Percentiles rank a stretch among this genome's conserved stretches.
Evolutionary conservation across 2,797 vertebrate genomes (phyloP).

Genomic region (Parauchenoglanis punctatus): DNA sequence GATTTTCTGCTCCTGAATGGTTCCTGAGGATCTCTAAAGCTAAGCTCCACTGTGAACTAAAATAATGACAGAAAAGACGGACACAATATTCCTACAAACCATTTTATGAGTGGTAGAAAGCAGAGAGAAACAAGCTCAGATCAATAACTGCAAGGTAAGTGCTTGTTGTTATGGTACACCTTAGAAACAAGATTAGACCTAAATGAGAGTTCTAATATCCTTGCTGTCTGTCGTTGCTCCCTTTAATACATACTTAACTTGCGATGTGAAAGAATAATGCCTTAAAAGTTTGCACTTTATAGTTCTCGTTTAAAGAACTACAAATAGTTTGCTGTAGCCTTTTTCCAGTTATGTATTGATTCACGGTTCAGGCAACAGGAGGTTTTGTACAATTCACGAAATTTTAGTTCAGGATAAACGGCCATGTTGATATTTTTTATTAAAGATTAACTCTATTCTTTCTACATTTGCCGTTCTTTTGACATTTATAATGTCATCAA

Average conservation of each 20-base stretch:
- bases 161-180: conserved; percentile 14
- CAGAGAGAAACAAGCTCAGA: background rate
- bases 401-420: background rate
- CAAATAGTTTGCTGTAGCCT: background rate
- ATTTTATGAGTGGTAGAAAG: background rate
- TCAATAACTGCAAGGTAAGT: conserved; percentile 25
- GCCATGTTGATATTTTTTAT: background rate
- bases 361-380: background rate
- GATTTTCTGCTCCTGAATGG: background rate
- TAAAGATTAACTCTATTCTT: background rate
- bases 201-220: conserved; percentile 34
- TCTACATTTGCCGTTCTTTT: background rate
- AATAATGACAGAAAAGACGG: background rate
- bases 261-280: background rate
- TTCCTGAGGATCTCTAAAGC: background rate
- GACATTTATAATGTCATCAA: background rate
- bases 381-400: background rate
- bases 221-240: background rate
- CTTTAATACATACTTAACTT: conserved; percentile 9
- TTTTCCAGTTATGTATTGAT: background rate
- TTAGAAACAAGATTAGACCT: conserved; percentile 6
- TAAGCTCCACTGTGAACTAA: background rate
- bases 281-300: conserved; percentile 14
- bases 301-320: background rate
- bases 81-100: background rate